Evolutionary conservation across 2,113 vertebrate genomes (phyloP), one percentile per base, ranked within the genome.

Genomic region (Theristicus caerulescens): DNA sequence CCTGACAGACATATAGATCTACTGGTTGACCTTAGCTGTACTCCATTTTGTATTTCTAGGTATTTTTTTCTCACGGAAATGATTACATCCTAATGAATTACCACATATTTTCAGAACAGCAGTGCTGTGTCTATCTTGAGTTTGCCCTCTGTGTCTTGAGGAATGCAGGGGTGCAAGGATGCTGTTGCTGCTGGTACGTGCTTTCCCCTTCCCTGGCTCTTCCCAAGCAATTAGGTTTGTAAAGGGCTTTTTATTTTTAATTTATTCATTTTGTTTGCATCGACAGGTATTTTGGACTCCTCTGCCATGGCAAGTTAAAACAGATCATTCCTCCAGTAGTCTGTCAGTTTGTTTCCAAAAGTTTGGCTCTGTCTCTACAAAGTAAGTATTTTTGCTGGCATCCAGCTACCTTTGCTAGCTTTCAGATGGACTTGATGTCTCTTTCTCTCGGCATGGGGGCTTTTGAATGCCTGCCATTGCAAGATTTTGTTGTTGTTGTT

Each of bases 311-410:
- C 40, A 76, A 40, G 24, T 89, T 82, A 55, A 84, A 90, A 79
- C 0, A 2, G 42, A 57, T 62, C n/a, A 19, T 80, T 87, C 24
- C 32, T 95, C 38, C 46, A 64, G 26, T 86, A 91, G n/a, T 72
- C 42, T 78, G 61, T 85, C 52, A 88, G 31, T 67, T 92, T 76
- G 27, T 82, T 85, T 94, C 70, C 26, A 77, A 78, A 88, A 94
- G 44, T 69, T 94, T 93, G 73, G 26, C 88, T 93, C 55, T 70
- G 6, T 70, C 40, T 87, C n/a, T 93, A 57, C 52, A 62, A 90
- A 93, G 42, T 86, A 86, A 94, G 96, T 97, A 93, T 94, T 97
- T 94, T 93, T 95, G 54, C 89, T 96, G 96, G 95, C 97, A 95
- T 66, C 66, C 58, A 34, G n/a, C 38, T 89, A 81, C 73, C 66